Evolutionary conservation across 2,888 invertebrate species (phyloP).

Genomic region (Chloroclystis v-ata): DNA sequence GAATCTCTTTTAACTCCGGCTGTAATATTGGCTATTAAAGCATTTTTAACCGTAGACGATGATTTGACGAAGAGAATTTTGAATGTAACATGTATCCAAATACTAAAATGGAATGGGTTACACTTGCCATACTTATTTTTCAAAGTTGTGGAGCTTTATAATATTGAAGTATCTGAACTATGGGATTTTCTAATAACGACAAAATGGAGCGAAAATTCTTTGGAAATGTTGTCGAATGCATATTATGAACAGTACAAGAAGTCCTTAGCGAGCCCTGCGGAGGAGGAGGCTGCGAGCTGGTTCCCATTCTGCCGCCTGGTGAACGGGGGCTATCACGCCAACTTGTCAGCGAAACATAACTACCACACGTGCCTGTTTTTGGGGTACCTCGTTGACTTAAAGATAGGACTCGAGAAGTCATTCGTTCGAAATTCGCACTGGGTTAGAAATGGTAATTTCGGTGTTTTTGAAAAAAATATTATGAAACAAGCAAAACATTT

Average conservation of each 20-base stretch:
- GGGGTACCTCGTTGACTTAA: conserved; percentile 22
- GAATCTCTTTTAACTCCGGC: background rate
- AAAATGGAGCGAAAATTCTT: background rate
- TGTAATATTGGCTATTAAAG: conserved; percentile 11
- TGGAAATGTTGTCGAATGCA: conserved; percentile 7
- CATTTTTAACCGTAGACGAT: conserved; percentile 16
- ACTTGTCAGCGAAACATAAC: conserved; percentile 12
- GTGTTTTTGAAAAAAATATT: background rate
- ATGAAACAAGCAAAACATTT: conserved; percentile 3
- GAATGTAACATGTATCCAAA: conserved; percentile 17
- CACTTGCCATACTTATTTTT: conserved; percentile 22
- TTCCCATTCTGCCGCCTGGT: conserved; percentile 21
- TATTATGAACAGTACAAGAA: conserved; percentile 14
- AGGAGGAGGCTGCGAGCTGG: conserved; percentile 11
- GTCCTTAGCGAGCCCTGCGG: conserved; percentile 5
- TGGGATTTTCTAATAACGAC: conserved; percentile 13
- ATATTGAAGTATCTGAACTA: conserved; percentile 12
- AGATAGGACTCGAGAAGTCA: conserved; percentile 18
- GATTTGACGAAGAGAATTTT: conserved; percentile 16
- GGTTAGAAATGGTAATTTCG: no score
- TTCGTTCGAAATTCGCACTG: conserved; percentile 18
- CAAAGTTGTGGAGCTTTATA: conserved; percentile 16
- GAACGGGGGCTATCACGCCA: conserved; percentile 6
- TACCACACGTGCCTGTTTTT: conserved; percentile 8
- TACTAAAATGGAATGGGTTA: conserved; percentile 22